A percentile compares a stretch with the other conserved stretches of the same genome.
These are phyloP conservation scores for Apamea sordens DNA, from an alignment of 2,888 invertebrate species.

Conservation along the genomic window DNA sequence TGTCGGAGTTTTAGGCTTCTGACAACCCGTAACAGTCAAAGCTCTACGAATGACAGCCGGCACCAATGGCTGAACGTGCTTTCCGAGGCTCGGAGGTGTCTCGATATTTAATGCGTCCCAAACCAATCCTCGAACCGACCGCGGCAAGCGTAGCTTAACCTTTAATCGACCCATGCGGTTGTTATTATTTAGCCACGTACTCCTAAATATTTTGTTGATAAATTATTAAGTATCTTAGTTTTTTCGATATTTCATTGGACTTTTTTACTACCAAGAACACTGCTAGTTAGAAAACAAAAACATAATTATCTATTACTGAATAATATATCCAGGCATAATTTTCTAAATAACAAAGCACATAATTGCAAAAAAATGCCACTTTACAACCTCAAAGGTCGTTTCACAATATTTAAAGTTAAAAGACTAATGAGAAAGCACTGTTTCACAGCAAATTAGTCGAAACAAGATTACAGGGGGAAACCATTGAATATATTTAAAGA, in stretches of 20 bases:
- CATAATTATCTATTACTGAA: background rate
- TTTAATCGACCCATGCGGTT: background rate
- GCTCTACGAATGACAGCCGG: background rate
- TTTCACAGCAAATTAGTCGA: slow-evolving; percentile 37
- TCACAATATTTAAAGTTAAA: slow-evolving; percentile 19
- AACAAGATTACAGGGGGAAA: slow-evolving; percentile 22
- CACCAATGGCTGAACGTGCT: background rate
- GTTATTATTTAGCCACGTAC: background rate
- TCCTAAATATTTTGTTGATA: background rate
- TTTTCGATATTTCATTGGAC: background rate
- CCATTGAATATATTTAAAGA: slow-evolving; percentile 36
- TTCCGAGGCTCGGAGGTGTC: background rate
- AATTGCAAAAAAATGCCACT: slow-evolving; percentile 7
- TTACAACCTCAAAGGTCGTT: background rate
- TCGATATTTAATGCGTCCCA: background rate
- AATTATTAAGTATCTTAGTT: background rate
- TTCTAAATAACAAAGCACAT: slow-evolving; percentile 40
- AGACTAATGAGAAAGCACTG: slow-evolving; percentile 28
- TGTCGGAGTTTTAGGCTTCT: background rate
- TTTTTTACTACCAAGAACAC: background rate
- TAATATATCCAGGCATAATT: slow-evolving; percentile 7
- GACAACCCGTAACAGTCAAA: background rate
- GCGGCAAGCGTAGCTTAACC: background rate
- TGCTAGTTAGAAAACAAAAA: background rate
- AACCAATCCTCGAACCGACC: background rate